phyloP scores from a whole-genome alignment of 2,113 vertebrate genomes.

The Paraplagusia blochii region DNA sequence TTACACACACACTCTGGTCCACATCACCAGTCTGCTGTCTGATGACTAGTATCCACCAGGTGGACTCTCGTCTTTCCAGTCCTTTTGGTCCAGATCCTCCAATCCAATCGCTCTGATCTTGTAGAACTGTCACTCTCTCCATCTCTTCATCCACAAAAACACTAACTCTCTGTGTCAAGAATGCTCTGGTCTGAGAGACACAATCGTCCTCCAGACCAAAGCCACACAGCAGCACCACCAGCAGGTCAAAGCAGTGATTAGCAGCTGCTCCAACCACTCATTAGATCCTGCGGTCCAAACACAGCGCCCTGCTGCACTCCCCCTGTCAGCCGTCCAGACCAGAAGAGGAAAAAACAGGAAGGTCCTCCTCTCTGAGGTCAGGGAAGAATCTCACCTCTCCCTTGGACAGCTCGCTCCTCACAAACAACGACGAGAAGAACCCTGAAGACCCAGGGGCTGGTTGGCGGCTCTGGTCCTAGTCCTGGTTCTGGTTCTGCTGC shows the following conservation, averaged over 20 bases:
- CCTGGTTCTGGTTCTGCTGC: conserved; percentile 32
- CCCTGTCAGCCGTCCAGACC: conserved; percentile 45
- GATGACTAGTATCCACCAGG: too few relatives aligned
- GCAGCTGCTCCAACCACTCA: conserved; percentile 37
- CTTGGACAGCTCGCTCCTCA: too few relatives aligned
- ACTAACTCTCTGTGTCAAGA: conserved; percentile 19
- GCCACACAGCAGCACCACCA: conserved; percentile 23
- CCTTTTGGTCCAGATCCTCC: too few relatives aligned
- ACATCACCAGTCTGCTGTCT: too few relatives aligned
- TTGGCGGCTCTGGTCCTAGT: too few relatives aligned
- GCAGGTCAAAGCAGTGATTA: conserved; percentile 35
- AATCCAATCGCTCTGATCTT: too few relatives aligned
- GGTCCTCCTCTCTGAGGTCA: conserved; percentile 33
- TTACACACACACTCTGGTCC: too few relatives aligned
- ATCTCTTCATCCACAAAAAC: neutral
- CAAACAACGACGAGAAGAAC: too few relatives aligned
- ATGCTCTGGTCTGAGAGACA: conserved; percentile 14
- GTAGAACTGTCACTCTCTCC: too few relatives aligned
- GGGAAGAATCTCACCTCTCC: conserved; percentile 29
- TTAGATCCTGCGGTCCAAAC: conserved; percentile 36
- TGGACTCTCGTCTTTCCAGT: too few relatives aligned
- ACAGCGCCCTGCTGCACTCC: conserved; percentile 39
- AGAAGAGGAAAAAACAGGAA: too few relatives aligned
- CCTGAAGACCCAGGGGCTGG: conserved; percentile 34
- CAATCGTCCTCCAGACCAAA: conserved; percentile 28